A percentile compares a stretch with the other conserved stretches of the same genome.
phyloP scores from a whole-genome alignment of 2,113 vertebrate genomes.

The Cygnus buccinator region DNA sequence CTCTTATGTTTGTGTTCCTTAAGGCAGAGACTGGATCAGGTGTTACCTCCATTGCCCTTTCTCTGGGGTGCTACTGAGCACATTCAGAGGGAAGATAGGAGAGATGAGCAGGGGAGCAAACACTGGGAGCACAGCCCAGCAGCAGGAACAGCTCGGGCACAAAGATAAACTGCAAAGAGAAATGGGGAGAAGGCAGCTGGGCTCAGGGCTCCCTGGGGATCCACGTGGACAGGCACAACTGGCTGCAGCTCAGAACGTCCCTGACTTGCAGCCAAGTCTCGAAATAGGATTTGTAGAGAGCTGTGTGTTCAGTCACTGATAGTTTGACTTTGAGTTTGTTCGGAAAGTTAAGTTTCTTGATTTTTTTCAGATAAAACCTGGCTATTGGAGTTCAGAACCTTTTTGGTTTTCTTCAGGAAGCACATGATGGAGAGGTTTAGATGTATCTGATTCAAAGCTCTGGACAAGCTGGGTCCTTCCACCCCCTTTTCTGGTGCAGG shows the following conservation, averaged over 20 bases:
- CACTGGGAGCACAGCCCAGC: neutral
- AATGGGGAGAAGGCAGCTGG: neutral
- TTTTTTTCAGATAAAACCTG: neutral
- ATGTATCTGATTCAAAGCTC: neutral
- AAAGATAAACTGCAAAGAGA: neutral
- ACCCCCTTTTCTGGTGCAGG: neutral
- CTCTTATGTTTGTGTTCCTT: neutral
- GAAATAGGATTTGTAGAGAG: neutral
- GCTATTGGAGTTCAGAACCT: neutral
- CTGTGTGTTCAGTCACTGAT: neutral
- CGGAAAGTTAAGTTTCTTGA: neutral
- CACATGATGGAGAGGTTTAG: neutral
- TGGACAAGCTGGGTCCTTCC: neutral
- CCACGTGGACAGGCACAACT: constrained; percentile 9
- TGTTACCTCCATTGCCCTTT: neutral
- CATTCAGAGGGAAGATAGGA: neutral
- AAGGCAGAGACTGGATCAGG: neutral
- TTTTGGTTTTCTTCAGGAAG: neutral
- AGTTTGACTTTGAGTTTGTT: constrained; percentile 46
- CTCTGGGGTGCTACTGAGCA: neutral
- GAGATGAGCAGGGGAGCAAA: neutral
- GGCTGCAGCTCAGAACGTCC: constrained; percentile 9
- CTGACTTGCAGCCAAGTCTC: constrained; percentile 30
- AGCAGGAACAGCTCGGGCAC: neutral
- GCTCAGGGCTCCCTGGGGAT: constrained; percentile 7